A percentile compares a stretch with the other conserved stretches of the same genome.
These are phyloP conservation scores for Uloborus diversus DNA, from an alignment of 1,140 invertebrate species.

Conservation along the genomic window DNA sequence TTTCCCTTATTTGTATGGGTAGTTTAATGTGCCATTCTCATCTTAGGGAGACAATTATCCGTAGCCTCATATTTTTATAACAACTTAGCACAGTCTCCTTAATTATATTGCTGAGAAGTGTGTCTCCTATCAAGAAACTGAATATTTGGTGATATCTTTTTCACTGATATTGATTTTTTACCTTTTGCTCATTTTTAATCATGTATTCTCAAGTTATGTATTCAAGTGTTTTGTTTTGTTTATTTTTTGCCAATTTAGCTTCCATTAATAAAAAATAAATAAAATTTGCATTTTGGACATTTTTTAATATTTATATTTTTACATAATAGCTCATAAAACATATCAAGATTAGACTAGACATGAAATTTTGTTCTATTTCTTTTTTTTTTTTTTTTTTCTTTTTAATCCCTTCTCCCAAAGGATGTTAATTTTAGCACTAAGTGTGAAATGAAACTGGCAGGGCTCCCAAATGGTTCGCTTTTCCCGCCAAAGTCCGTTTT, in stretches of 20 bases:
- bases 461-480: too few species aligned
- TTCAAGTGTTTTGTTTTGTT: slow-evolving; percentile 26
- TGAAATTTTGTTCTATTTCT: too few species aligned
- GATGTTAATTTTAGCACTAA: too few species aligned
- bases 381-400: too few species aligned
- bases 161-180: slow-evolving; percentile 18
- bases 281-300: too few species aligned
- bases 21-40: slow-evolving; percentile 46
- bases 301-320: too few species aligned
- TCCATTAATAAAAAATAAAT: slow-evolving; percentile 42
- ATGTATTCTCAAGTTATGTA: slow-evolving; percentile 39
- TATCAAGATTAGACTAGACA: too few species aligned
- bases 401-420: too few species aligned
- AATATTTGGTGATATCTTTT: slow-evolving; percentile 22
- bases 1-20: slow-evolving; percentile 21
- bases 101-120: slow-evolving; percentile 21
- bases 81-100: slow-evolving; percentile 38
- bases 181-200: slow-evolving; percentile 43
- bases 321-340: too few species aligned
- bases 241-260: slow-evolving; percentile 49
- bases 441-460: too few species aligned
- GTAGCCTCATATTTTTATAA: slow-evolving; percentile 45
- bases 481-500: too few species aligned
- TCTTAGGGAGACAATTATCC: slow-evolving; percentile 36
- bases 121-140: slow-evolving; percentile 28